phyloP scores from a whole-genome alignment of 2,113 vertebrate species.

The Aspiorhynchus laticeps region DNA sequence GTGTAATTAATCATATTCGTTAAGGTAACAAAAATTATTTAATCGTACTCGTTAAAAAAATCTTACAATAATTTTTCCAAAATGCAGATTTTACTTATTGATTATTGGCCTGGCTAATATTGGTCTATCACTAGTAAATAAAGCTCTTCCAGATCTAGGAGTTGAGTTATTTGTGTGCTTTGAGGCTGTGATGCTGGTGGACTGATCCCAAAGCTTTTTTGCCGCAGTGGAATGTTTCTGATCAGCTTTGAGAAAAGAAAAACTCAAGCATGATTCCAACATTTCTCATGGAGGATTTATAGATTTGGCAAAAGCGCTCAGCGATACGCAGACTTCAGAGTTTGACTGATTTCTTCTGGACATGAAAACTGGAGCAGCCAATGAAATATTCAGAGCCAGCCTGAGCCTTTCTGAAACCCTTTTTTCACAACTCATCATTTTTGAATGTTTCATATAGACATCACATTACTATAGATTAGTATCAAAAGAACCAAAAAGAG shows the following conservation, averaged over 20 bases:
- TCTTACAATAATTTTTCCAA: too few species aligned
- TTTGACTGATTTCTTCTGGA: constrained; percentile 15
- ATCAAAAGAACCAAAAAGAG: not conserved
- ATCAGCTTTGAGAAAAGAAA: constrained; percentile 2
- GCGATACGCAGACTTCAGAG: not conserved
- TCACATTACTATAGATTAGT: not conserved
- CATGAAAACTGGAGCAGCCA: constrained; percentile 15
- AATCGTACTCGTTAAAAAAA: too few species aligned
- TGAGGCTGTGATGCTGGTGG: not conserved
- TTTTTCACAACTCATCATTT: not conserved
- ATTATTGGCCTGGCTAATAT: not conserved
- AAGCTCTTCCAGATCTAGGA: not conserved
- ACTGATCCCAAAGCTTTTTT: not conserved
- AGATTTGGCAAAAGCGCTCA: constrained; percentile 5
- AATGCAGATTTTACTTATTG: too few species aligned
- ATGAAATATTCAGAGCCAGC: constrained; percentile 15
- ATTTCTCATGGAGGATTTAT: constrained; percentile 6
- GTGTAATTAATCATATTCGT: too few species aligned
- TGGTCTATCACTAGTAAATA: not conserved
- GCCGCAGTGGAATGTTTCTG: not conserved
- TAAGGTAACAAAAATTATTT: too few species aligned
- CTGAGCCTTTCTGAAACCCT: not conserved
- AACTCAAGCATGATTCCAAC: not conserved
- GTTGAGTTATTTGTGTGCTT: not conserved
- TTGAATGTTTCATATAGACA: not conserved